These are phyloP conservation scores for Ecdyonurus torrentis DNA, from an alignment of 2,888 invertebrate species.

Conservation along the genomic window DNA sequence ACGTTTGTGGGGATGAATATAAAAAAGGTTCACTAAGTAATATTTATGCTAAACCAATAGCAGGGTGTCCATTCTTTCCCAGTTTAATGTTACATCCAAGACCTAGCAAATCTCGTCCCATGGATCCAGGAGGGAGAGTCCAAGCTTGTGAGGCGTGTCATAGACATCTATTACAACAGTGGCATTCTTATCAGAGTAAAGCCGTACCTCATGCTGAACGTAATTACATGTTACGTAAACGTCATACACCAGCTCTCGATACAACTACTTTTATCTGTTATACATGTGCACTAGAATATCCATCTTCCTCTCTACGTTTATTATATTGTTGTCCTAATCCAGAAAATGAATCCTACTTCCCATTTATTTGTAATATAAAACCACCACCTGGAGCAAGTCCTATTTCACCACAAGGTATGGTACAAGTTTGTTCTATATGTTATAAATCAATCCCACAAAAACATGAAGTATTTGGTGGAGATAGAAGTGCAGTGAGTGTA, in stretches of 20 bases:
- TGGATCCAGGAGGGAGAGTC: conserved; percentile 58
- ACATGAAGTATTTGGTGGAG: conserved; percentile 49
- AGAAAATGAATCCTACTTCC: conserved; percentile 77
- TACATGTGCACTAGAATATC: conserved; percentile 68
- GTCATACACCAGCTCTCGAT: conserved; percentile 45
- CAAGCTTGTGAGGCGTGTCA: conserved; percentile 72
- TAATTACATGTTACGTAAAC: conserved; percentile 62
- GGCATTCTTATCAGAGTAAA: conserved; percentile 58
- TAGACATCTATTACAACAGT: conserved; percentile 71
- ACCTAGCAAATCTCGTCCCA: conserved; percentile 69
- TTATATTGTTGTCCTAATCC: conserved; percentile 72
- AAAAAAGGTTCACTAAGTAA: conserved; percentile 64
- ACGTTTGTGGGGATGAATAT: conserved; percentile 80
- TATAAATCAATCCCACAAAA: conserved; percentile 65
- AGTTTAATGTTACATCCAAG: conserved; percentile 52
- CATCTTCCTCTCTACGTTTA: conserved; percentile 54
- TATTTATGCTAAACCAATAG: conserved; percentile 37
- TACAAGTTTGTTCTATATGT: conserved; percentile 74
- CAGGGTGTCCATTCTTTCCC: conserved; percentile 44
- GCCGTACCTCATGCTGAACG: conserved; percentile 60
- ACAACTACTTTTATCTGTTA: conserved; percentile 72
- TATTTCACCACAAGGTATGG: conserved; percentile 77
- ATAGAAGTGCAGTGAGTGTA: neutral
- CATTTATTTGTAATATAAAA: conserved; percentile 66
- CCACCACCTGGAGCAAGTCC: conserved; percentile 74